These are phyloP conservation scores for Platypus cylindrus DNA, from an alignment of 2,888 invertebrate species.

Conservation along the genomic window DNA sequence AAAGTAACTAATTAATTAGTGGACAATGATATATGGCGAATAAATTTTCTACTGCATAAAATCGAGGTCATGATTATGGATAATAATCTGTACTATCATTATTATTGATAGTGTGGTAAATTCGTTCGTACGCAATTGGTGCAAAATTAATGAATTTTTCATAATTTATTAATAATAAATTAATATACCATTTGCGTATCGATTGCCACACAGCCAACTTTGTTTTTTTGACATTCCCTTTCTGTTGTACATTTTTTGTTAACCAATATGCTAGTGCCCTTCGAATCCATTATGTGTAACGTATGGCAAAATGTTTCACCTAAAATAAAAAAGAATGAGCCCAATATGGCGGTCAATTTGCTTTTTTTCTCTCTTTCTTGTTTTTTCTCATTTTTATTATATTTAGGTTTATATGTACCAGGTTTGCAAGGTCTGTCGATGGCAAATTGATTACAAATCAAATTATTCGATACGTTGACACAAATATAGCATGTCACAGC, in stretches of 20 bases:
- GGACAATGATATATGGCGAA: no score
- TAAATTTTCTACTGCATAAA: no score
- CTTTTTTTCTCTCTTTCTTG: no score
- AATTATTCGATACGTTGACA: constrained; percentile 50
- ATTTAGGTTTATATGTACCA: constrained; percentile 26
- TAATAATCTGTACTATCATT: no score
- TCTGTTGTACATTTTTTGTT: constrained; percentile 51
- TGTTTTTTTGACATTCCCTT: constrained; percentile 44
- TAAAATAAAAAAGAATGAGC: constrained; percentile 13
- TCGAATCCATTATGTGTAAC: constrained; percentile 49
- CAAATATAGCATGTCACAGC: constrained; percentile 47
- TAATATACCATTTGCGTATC: constrained; percentile 45
- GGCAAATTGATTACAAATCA: constrained; percentile 49
- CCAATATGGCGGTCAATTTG: no score
- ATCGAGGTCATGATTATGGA: no score
- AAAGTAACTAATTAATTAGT: constrained; percentile 16
- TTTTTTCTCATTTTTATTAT: no score
- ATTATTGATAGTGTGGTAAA: no score
- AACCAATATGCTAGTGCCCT: constrained; percentile 48
- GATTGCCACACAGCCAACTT: constrained; percentile 47
- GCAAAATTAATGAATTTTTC: no score
- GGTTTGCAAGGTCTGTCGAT: constrained; percentile 48
- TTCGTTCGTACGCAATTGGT: no score
- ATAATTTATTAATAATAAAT: no score
- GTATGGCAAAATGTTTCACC: constrained; percentile 50